phyloP scores from a whole-genome alignment of 30 jellyfish, hydroid and myxozoan genomes.

The Mastigias papua region DNA sequence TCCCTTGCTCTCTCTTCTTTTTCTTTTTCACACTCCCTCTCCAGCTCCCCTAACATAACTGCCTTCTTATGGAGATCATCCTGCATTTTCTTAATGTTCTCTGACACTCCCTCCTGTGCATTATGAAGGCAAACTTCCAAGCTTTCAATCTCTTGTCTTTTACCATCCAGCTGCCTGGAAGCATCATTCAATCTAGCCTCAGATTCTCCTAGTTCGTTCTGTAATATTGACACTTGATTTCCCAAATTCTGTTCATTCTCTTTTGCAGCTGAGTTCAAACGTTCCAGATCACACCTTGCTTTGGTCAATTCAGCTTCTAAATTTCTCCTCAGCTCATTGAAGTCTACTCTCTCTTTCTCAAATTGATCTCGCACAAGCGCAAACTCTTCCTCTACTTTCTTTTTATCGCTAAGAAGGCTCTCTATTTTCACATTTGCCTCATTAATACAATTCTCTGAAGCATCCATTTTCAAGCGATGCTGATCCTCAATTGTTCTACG shows the following conservation, averaged over 20 bases:
- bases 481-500: neutral
- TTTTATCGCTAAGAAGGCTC: conserved; percentile 17
- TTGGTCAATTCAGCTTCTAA: conserved; percentile 37
- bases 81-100: conserved; percentile 23
- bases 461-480: neutral
- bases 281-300: conserved; percentile 1
- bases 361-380: conserved; percentile 10
- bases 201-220: conserved; percentile 8
- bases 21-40: conserved; percentile 29
- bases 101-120: conserved; percentile 56
- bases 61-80: conserved; percentile 38
- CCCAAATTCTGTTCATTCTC: conserved; percentile 32
- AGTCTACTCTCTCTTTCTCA: conserved; percentile 7
- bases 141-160: conserved; percentile 44
- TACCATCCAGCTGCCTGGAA: conserved; percentile 57
- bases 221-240: conserved; percentile 23
- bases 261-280: conserved; percentile 1
- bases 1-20: conserved; percentile 41
- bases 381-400: conserved; percentile 7
- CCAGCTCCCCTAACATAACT: conserved; percentile 16
- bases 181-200: conserved; percentile 31
- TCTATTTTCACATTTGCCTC: conserved; percentile 32
- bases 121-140: conserved; percentile 35
- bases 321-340: conserved; percentile 23
- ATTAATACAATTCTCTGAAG: conserved; percentile 18